Evolutionary conservation across 2,113 vertebrate species (phyloP), one percentile per base, ranked within the genome.

Genomic region (Pampusana beccarii): DNA sequence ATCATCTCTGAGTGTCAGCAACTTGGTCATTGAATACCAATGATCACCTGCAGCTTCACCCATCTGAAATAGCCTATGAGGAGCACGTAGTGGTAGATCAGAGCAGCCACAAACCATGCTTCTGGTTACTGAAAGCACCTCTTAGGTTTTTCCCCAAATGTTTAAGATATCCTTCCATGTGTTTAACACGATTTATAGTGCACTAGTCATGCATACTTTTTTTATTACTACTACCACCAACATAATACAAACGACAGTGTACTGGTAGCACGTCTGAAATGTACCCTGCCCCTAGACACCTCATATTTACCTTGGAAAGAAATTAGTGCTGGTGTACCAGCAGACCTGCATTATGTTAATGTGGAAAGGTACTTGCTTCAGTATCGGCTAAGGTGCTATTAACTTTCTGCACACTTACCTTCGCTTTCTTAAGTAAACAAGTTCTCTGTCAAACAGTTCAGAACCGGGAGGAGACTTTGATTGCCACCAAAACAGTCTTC

Each of bases 201-300:
- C 33, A 31, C 12, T 46, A 56, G 33, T 25, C 13, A 46, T 19
- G n/a, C 20, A 3, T 9, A 14, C 53, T 61, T 70, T 56, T 44
- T 44, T 44, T 44, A 17, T 13, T 33, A 34, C 58, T 26, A 5
- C 26, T 57, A n/a, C 36, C 31, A 36, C 16, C 10, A 42, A 19
- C 0, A 1, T 34, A 33, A 23, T 7, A 23, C 11, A 56, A 64
- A 36, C 2, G 5, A 34, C 7, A 14, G 5, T 4, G 9, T 11
- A 21, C 16, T 11, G 19, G n/a, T 13, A 56, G 34, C 25, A 42
- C 1, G 1, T 34, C 5, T 33, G 65, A 71, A 78, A 57, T 0
- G 0, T 25, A 44, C 12, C 42, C 40, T 33, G 34, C 3, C 50
- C 50, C 8, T 42, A 57, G 21, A 50, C 7, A 72, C 42, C 23